Percentiles rank a stretch among this genome's conserved stretches.
These are phyloP conservation scores for Helicoverpa zea DNA, from an alignment of 1,140 invertebrate genomes.

Conservation along the genomic window DNA sequence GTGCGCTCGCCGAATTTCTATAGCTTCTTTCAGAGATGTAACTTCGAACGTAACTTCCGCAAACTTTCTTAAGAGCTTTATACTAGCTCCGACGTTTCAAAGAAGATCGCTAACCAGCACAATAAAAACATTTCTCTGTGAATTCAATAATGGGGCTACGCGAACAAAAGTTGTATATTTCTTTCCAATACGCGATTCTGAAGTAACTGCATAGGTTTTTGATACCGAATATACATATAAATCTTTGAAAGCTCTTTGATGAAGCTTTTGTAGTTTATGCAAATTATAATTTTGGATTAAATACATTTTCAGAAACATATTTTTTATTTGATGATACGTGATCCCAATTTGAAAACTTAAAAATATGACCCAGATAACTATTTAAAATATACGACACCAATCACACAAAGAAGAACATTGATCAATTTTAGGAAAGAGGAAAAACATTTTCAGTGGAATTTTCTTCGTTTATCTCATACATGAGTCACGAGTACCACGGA, in stretches of 20 bases:
- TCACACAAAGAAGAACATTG: slow-evolving; percentile 29
- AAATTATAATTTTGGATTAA: not conserved
- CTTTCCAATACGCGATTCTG: not conserved
- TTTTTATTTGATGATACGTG: too few species aligned
- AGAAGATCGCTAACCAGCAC: slow-evolving; percentile 4
- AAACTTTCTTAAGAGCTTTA: slow-evolving; percentile 1
- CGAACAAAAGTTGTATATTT: not conserved
- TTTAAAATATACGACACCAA: slow-evolving; percentile 3
- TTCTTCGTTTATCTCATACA: slow-evolving; percentile 44
- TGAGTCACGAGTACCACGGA: slow-evolving; percentile 60
- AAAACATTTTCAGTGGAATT: slow-evolving; percentile 50
- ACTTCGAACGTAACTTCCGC: slow-evolving; percentile 1
- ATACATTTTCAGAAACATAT: too few species aligned
- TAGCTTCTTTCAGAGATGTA: slow-evolving; percentile 5
- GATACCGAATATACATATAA: not conserved
- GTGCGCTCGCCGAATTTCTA: not conserved
- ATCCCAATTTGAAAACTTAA: not conserved
- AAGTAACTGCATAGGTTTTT: not conserved
- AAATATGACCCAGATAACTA: slow-evolving; percentile 17
- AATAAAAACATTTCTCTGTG: slow-evolving; percentile 7
- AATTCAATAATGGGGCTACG: slow-evolving; percentile 7
- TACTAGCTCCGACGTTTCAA: slow-evolving; percentile 10
- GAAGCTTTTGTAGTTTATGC: not conserved
- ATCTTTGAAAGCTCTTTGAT: not conserved
- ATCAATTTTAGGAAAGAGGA: slow-evolving; percentile 36